Evolutionary conservation across 2,888 invertebrate species (phyloP).

Genomic region (Epistrophella euchroma): DNA sequence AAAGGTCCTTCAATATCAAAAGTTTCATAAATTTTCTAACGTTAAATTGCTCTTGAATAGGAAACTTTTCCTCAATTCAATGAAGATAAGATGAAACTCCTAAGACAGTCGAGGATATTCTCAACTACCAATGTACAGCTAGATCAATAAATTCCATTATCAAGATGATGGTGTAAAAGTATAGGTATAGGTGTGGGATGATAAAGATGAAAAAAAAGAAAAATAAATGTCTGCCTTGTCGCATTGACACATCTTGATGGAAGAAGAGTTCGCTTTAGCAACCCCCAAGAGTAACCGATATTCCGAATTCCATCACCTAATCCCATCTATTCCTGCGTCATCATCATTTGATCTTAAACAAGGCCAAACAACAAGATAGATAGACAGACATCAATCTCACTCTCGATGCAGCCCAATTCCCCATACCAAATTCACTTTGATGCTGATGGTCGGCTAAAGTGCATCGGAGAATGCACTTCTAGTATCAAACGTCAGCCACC

Average conservation of each 20-base stretch:
- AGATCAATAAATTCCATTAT: conserved; percentile 27
- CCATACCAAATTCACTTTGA: background rate
- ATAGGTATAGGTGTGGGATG: background rate
- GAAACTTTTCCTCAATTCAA: conserved; percentile 32
- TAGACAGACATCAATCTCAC: conserved; percentile 60
- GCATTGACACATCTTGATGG: background rate
- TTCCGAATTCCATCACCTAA: conserved; percentile 24
- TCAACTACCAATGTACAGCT: background rate
- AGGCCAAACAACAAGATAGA: conserved; percentile 57
- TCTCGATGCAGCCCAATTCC: background rate
- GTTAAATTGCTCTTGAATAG: conserved; percentile 39
- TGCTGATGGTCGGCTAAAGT: conserved; percentile 8
- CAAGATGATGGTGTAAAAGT: conserved; percentile 2
- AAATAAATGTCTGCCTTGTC: conserved; percentile 10
- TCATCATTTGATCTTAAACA: conserved; percentile 65
- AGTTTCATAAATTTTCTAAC: conserved; percentile 32
- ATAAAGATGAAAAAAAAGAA: conserved; percentile 1
- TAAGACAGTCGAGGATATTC: conserved; percentile 29
- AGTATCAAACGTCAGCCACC: conserved; percentile 50
- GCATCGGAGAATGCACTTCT: conserved; percentile 46
- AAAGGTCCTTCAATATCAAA: conserved; percentile 35
- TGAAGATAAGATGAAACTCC: conserved; percentile 31
- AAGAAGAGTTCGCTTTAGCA: background rate
- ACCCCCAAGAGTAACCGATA: background rate
- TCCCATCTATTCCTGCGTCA: conserved; percentile 33